A percentile compares a stretch with the other conserved stretches of the same genome.
Evolutionary conservation across 2,888 invertebrate genomes (phyloP).

Genomic region (Caenorhabditis virilis): DNA sequence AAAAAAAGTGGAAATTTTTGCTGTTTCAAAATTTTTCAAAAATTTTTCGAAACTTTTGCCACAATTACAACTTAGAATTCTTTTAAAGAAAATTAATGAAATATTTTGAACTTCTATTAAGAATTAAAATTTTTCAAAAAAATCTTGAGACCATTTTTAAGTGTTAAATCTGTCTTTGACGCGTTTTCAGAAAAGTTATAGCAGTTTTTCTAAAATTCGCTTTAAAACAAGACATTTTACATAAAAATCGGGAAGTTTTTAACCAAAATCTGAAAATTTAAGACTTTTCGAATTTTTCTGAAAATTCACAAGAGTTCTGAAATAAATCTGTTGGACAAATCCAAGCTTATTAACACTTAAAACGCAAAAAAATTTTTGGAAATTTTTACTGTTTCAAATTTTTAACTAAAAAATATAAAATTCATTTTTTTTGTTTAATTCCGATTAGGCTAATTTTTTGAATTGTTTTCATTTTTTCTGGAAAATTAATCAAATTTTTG

Average conservation of each 20-base stretch:
- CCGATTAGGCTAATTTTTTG: neutral
- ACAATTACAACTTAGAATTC: neutral
- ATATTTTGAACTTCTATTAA: neutral
- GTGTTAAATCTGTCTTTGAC: neutral
- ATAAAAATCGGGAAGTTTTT: neutral
- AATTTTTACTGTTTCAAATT: neutral
- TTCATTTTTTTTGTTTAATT: neutral
- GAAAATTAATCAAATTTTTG: neutral
- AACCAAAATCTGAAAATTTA: neutral
- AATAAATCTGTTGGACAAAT: too few relatives aligned
- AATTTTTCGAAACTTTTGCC: neutral
- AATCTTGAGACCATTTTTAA: neutral
- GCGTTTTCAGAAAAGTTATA: neutral
- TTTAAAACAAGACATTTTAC: neutral
- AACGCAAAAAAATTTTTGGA: too few relatives aligned
- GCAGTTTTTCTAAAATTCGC: neutral
- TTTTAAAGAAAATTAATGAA: neutral
- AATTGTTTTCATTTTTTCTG: neutral
- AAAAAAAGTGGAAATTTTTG: too few relatives aligned
- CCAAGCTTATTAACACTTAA: too few relatives aligned
- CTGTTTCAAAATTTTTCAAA: slow-evolving; percentile 1
- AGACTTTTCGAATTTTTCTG: neutral
- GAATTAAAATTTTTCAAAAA: neutral
- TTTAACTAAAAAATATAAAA: neutral
- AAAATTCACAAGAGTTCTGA: too few relatives aligned